Evolutionary conservation across 2,888 invertebrate species (phyloP), one percentile per base, ranked within the genome.

Genomic region (Phlogophora meticulosa): DNA sequence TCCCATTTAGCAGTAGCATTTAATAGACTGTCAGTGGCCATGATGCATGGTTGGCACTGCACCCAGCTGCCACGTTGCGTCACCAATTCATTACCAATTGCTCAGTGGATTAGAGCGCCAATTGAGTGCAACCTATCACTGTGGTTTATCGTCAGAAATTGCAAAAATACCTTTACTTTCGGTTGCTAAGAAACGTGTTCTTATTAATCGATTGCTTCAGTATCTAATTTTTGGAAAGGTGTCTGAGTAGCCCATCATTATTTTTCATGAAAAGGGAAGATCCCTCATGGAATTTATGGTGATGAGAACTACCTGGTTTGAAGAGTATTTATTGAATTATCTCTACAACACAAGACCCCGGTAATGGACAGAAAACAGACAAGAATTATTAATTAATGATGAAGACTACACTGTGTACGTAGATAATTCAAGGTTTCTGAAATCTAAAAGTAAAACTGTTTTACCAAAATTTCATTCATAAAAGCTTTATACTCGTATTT

Each of bases 21-120:
- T 53, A 70, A 62, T 58, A 24, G 57, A 15, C 24, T 61, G 52
- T 58, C 61, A 51, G 61, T 17, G 32, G 11, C 36, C 56, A 57
- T 58, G 60, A 64, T 65, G 48, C 28, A 65, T 53, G 60, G 43
- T 64, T 61, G 72, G 64, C 64, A 72, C 22, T 38, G 78, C 60
- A 57, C 48, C 32, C 57, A 48, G 51, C 52, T 49, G 28, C 20
- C 24, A 43, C 43, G 48, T 53, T 63, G 56, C 53, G 55, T 56
- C 63, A 64, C 11, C 28, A 51, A 36, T 45, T 52, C 34, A 53
- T 56, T 45, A 36, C 15, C 55, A 28, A 28, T 28, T 28, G 28
- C n/a, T n/a, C n/a, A 56, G 45, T 76, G 71, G 60, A 13, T 62
- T 63, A 64, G 43, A 51, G 24, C 9, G 53, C 36, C 24, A 58